These are phyloP conservation scores for Urocyon cinereoargenteus DNA, from an alignment of 2,797 vertebrate species.

Conservation along the genomic window DNA sequence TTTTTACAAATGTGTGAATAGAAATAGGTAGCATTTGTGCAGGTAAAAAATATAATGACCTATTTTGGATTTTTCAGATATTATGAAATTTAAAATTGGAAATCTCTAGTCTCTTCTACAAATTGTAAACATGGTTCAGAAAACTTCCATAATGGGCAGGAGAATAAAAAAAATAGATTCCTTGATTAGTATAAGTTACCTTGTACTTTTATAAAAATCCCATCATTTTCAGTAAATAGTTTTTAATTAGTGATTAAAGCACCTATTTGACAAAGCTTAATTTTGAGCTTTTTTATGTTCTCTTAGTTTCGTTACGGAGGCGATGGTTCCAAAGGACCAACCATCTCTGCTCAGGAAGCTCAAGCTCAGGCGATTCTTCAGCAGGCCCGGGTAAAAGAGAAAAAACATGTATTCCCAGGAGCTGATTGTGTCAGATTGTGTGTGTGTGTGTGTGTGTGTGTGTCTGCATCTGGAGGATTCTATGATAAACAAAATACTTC, in stretches of 20 bases:
- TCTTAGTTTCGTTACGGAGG: constrained; percentile 96
- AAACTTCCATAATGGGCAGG: not conserved
- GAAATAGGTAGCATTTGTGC: fast-evolving
- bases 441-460: not conserved
- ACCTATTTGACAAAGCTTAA: not conserved
- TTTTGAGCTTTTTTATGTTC: constrained; percentile 10
- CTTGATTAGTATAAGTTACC: not conserved
- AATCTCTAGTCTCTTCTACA: not conserved
- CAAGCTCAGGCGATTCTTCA: constrained; percentile 99
- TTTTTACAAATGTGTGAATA: not conserved
- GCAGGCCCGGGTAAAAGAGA: constrained; percentile 95
- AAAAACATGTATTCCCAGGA: fast-evolving
- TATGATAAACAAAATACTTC: not conserved
- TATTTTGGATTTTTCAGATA: not conserved
- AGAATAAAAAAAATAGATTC: not conserved
- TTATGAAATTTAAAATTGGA: not conserved
- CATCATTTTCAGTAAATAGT: not conserved
- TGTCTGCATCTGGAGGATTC: not conserved
- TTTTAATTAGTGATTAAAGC: not conserved
- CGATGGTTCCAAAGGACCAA: constrained; percentile 96
- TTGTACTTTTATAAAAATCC: constrained; percentile 53
- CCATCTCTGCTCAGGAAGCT: constrained; percentile 96
- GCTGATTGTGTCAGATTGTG: not conserved
- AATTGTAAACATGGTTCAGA: not conserved
- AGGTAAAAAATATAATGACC: not conserved